Conservation (phyloP, 2,888 invertebrate genomes). For the Mythimna loreyi region DNA sequence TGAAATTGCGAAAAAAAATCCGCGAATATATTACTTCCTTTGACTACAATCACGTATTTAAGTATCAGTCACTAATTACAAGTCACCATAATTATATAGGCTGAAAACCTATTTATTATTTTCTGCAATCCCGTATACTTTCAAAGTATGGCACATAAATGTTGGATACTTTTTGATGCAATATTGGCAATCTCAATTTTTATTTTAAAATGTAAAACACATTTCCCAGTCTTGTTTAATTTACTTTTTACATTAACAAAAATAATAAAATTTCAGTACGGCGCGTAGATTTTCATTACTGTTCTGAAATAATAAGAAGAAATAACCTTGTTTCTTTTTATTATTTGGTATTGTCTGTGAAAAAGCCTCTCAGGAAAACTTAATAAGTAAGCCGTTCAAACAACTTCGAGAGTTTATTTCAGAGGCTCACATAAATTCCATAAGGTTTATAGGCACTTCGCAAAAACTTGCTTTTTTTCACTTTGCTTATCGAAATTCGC, state of each 20-base stretch:
- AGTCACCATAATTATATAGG: too few species aligned
- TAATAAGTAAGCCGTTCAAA: slow-evolving; percentile 34
- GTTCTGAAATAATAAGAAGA: slow-evolving; percentile 29
- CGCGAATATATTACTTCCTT: too few species aligned
- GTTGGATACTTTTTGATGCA: neutral
- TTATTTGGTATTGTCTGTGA: slow-evolving; percentile 39
- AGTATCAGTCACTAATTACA: too few species aligned
- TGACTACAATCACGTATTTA: too few species aligned
- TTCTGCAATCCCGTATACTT: neutral
- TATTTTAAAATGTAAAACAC: neutral
- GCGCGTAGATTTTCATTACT: slow-evolving; percentile 36
- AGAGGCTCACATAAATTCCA: slow-evolving; percentile 44
- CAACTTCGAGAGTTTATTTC: slow-evolving; percentile 37
- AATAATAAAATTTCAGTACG: slow-evolving; percentile 27
- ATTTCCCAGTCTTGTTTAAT: slow-evolving; percentile 23
- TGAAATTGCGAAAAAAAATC: too few species aligned
- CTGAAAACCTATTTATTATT: neutral
- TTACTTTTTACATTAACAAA: slow-evolving; percentile 44
- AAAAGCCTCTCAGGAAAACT: slow-evolving; percentile 18
- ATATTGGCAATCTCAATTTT: neutral
- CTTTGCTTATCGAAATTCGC: slow-evolving; percentile 24
- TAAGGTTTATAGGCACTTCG: slow-evolving; percentile 39
- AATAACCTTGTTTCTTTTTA: slow-evolving; percentile 34
- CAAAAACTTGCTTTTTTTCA: slow-evolving; percentile 11
- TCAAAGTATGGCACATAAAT: neutral